Evolutionary conservation across 2,888 invertebrate species (phyloP).

Genomic region (Drosophila mayaguana): DNA sequence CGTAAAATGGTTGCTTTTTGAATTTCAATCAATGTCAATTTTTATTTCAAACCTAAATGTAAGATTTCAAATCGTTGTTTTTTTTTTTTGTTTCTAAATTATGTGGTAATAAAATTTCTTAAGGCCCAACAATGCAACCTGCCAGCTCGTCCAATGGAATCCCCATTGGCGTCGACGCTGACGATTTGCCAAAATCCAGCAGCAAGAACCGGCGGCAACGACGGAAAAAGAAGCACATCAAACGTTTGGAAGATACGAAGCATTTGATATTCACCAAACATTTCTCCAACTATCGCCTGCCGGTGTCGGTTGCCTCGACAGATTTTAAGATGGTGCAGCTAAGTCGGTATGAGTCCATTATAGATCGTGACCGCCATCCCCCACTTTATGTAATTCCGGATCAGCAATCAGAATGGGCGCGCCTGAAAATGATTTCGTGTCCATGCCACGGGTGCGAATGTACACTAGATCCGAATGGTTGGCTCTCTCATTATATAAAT

Average conservation of each 20-base stretch:
- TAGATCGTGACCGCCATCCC: conserved; percentile 36
- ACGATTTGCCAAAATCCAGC: background rate
- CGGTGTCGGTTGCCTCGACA: conserved; percentile 40
- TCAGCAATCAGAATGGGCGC: conserved; percentile 47
- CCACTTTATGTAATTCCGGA: conserved; percentile 34
- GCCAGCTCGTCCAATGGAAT: background rate
- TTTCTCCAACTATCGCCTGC: conserved; percentile 44
- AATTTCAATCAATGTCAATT: background rate
- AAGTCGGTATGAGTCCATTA: conserved; percentile 33
- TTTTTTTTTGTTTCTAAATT: conserved; percentile 16
- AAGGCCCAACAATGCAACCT: conserved; percentile 32
- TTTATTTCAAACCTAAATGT: background rate
- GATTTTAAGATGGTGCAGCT: conserved; percentile 32
- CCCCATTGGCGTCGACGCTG: background rate
- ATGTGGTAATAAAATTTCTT: conserved; percentile 13
- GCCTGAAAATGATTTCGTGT: conserved; percentile 40
- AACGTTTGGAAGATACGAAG: conserved; percentile 6
- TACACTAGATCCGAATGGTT: conserved; percentile 37
- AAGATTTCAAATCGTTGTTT: background rate
- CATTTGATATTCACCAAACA: conserved; percentile 12
- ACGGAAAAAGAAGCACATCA: conserved; percentile 32
- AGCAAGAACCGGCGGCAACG: conserved; percentile 5
- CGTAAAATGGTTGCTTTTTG: background rate
- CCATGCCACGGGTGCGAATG: conserved; percentile 39
- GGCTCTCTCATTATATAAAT: conserved; percentile 48